phyloP scores from a whole-genome alignment of 2,113 vertebrate genomes.

The Thalassoma bifasciatum region DNA sequence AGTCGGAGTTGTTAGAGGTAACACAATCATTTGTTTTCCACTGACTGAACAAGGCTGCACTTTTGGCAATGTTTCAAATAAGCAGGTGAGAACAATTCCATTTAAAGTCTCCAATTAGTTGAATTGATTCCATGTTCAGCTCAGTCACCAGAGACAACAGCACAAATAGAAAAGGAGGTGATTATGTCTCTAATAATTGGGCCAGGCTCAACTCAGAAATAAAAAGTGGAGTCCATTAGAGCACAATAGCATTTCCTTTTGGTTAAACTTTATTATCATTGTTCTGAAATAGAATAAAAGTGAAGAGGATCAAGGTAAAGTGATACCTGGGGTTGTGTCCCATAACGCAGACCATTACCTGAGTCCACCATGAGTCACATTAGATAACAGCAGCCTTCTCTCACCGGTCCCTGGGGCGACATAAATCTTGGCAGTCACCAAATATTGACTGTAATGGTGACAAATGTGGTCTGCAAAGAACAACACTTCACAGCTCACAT shows the following conservation, averaged over 20 bases:
- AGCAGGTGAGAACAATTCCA: constrained; percentile 24
- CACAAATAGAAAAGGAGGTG: constrained; percentile 40
- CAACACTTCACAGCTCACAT: constrained; percentile 61
- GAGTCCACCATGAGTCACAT: constrained; percentile 66
- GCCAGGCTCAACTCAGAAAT: constrained; percentile 22
- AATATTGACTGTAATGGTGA: constrained; percentile 76
- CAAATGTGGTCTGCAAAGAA: constrained; percentile 64
- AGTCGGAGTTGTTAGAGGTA: background rate
- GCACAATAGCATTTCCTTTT: background rate
- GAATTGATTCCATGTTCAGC: constrained; percentile 47
- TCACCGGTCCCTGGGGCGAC: constrained; percentile 60
- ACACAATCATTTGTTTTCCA: constrained; percentile 31
- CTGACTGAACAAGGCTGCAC: constrained; percentile 28
- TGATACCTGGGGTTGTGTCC: constrained; percentile 24
- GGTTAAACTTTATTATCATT: too few species aligned
- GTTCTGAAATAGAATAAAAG: too few species aligned
- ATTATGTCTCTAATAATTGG: constrained; percentile 43
- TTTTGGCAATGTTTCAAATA: constrained; percentile 29
- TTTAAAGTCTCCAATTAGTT: constrained; percentile 55
- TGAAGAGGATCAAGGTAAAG: constrained; percentile 10
- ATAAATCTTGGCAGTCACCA: constrained; percentile 72
- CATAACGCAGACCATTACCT: constrained; percentile 55
- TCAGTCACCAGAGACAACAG: constrained; percentile 44
- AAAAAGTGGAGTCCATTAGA: background rate
- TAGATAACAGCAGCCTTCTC: constrained; percentile 61